These are phyloP conservation scores for Serrognathus titanus DNA, from an alignment of 2,888 invertebrate species.

Conservation along the genomic window DNA sequence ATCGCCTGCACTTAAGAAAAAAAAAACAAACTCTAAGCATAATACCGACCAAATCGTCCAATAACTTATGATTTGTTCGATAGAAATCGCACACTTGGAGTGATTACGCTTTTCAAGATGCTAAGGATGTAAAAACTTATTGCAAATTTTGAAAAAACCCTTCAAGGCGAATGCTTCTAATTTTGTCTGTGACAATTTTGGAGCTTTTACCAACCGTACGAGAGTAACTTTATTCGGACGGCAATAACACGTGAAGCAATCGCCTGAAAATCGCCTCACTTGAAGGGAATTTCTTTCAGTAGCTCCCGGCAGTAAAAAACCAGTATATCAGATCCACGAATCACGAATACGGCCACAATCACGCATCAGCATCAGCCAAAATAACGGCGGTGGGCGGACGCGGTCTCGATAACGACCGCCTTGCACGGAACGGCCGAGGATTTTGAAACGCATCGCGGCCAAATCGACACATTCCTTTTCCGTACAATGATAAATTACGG, in stretches of 20 bases:
- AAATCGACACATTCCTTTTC: constrained; percentile 9
- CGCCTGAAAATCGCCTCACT: constrained; percentile 27
- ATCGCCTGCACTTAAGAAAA: too few species aligned
- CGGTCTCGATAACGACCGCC: constrained; percentile 24
- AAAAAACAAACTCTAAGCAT: too few species aligned
- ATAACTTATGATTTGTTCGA: too few species aligned
- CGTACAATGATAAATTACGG: constrained; percentile 9
- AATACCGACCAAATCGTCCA: too few species aligned
- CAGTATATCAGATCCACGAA: constrained; percentile 33
- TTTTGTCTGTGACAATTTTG: too few species aligned
- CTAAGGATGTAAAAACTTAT: too few species aligned
- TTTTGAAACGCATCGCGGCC: constrained; percentile 12
- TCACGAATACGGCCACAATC: constrained; percentile 33
- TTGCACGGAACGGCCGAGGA: constrained; percentile 23
- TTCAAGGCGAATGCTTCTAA: too few species aligned
- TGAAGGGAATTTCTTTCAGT: constrained; percentile 25
- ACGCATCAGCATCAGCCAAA: constrained; percentile 22
- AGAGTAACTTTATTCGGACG: neutral
- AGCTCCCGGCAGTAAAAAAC: constrained; percentile 30
- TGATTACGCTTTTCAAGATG: too few species aligned
- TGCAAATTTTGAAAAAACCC: too few species aligned
- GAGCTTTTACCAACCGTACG: too few species aligned
- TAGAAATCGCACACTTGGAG: too few species aligned
- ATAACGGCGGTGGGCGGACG: constrained; percentile 8
- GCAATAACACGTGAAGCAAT: constrained; percentile 10